These are phyloP conservation scores for Apaloderma vittatum DNA, from an alignment of 2,113 vertebrate species.

Conservation along the genomic window DNA sequence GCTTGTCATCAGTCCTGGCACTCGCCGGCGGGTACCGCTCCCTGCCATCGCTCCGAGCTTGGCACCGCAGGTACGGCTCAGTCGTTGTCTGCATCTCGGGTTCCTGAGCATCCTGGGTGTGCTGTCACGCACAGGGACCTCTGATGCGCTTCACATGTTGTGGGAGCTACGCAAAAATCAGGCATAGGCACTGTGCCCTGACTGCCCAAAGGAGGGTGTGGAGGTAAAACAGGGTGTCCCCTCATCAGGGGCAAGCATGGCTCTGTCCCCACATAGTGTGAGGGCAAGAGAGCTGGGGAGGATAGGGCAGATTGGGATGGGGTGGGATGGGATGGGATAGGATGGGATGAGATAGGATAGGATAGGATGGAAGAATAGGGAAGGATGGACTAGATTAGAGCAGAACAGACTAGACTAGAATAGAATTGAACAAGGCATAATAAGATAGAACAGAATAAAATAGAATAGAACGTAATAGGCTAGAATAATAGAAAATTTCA, in stretches of 20 bases:
- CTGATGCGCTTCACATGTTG: accelerated
- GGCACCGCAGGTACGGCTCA: accelerated
- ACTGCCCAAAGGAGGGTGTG: accelerated
- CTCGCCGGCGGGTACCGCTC: accelerated
- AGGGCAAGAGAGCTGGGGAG: accelerated
- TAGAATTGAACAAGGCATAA: too few species aligned
- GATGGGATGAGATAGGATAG: too few species aligned
- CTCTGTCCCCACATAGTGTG: accelerated
- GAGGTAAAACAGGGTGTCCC: not conserved
- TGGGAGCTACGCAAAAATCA: accelerated
- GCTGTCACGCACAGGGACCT: accelerated
- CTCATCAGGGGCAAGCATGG: accelerated
- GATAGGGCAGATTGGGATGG: not conserved
- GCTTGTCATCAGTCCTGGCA: slow-evolving; percentile 43
- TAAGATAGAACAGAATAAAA: too few species aligned
- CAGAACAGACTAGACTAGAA: too few species aligned
- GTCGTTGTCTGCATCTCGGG: accelerated
- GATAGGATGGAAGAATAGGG: too few species aligned
- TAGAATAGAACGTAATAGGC: too few species aligned
- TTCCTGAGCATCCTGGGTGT: not conserved
- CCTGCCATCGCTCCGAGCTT: not conserved
- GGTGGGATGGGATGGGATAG: not conserved
- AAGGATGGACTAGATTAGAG: too few species aligned
- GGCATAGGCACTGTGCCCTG: accelerated
- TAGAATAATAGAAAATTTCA: not conserved